Evolutionary conservation across 2,888 invertebrate species (phyloP).

Genomic region (Andrena minutula): DNA sequence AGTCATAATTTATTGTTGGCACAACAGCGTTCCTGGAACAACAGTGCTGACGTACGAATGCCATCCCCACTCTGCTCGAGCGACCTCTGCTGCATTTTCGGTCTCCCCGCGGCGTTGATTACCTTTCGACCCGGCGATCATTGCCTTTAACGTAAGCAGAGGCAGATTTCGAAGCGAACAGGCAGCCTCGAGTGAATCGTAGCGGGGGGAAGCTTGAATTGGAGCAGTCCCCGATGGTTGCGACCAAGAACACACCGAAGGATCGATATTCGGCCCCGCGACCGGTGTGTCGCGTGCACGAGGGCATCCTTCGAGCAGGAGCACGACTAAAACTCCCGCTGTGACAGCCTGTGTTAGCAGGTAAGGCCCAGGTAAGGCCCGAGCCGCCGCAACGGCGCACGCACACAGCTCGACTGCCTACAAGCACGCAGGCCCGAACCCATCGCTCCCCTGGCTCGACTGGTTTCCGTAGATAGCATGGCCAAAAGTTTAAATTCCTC

Average conservation of each 20-base stretch:
- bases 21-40: neutral
- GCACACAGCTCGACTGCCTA: neutral
- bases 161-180: neutral
- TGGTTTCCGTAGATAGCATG: conserved; percentile 21
- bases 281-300: conserved; percentile 14
- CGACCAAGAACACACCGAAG: neutral
- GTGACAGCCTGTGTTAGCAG: conserved; percentile 35
- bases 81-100: neutral
- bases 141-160: neutral
- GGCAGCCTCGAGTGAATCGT: neutral
- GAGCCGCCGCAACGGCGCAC: conserved; percentile 20
- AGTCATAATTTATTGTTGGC: neutral
- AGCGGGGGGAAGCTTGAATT: conserved; percentile 19
- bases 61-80: neutral
- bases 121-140: too few relatives aligned
- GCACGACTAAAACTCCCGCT: conserved; percentile 15
- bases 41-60: neutral
- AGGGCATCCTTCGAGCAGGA: conserved; percentile 4
- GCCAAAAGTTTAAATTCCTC: conserved; percentile 49
- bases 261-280: conserved; percentile 35
- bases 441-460: conserved; percentile 6
- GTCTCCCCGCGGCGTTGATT: too few relatives aligned
- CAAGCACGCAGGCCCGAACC: neutral
- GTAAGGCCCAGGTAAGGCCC: conserved; percentile 38
- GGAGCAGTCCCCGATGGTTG: neutral